Evolutionary conservation across 2,797 vertebrate genomes (phyloP).

Genomic region (Eulemur mongoz): DNA sequence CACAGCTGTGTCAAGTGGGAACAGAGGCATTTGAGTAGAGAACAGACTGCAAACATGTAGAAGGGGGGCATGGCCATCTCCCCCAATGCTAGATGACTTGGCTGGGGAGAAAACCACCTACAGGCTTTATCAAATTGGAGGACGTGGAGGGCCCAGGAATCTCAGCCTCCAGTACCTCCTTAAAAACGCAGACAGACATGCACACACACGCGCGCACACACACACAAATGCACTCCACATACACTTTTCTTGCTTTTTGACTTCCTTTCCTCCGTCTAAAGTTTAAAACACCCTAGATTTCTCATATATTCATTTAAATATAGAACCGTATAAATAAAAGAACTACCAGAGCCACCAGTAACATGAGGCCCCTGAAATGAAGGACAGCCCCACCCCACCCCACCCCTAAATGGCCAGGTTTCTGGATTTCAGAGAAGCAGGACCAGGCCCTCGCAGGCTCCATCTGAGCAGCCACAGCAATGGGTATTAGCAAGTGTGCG

Average conservation of each 20-base stretch:
- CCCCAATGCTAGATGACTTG: neutral
- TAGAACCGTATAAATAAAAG: neutral
- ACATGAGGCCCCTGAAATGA: neutral
- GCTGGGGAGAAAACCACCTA: neutral
- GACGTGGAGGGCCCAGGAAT: neutral
- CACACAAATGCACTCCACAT: too few relatives aligned
- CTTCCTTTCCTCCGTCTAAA: neutral
- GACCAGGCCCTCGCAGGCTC: neutral
- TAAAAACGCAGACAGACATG: neutral
- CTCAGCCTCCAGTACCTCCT: neutral
- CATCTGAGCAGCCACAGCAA: neutral
- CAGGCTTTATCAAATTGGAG: neutral
- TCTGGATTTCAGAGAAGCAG: neutral
- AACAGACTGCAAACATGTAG: neutral
- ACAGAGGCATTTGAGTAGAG: conserved; percentile 13
- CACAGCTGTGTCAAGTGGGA: neutral
- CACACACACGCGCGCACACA: neutral
- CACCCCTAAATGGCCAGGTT: neutral
- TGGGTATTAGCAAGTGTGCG: neutral
- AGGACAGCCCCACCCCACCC: neutral
- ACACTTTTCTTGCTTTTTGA: neutral
- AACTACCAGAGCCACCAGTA: neutral
- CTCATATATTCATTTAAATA: neutral
- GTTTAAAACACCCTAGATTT: neutral
- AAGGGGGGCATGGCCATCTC: neutral